A percentile compares a stretch with the other conserved stretches of the same genome.
Evolutionary conservation across 2,888 invertebrate species (phyloP).

Genomic region (Pollenia angustigena): DNA sequence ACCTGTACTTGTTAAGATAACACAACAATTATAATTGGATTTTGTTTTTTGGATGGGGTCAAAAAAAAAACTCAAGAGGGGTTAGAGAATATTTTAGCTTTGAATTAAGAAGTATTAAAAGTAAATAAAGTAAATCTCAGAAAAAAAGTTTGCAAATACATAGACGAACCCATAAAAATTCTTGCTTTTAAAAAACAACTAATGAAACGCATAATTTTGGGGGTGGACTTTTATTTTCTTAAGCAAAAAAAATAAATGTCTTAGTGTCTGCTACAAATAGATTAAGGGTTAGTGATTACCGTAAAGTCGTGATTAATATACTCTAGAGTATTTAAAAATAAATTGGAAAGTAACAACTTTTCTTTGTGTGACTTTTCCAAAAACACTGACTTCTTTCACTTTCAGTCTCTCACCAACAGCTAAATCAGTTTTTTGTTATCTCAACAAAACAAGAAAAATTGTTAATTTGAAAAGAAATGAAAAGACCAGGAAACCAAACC

Average conservation of each 20-base stretch:
- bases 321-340: constrained; percentile 75
- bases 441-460: constrained; percentile 52
- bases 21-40: constrained; percentile 73
- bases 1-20: constrained; percentile 68
- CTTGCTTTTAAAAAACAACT: constrained; percentile 48
- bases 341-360: constrained; percentile 75
- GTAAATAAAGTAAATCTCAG: constrained; percentile 49
- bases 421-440: not conserved
- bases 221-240: constrained; percentile 46
- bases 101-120: constrained; percentile 58
- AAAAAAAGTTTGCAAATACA: constrained; percentile 20
- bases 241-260: not conserved
- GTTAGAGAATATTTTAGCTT: not conserved
- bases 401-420: not conserved
- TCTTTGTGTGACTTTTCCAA: constrained; percentile 13
- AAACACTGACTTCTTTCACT: not conserved
- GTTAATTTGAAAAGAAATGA: constrained; percentile 51
- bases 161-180: not conserved
- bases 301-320: constrained; percentile 75
- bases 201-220: constrained; percentile 60
- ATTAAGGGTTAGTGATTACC: constrained; percentile 71
- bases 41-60: constrained; percentile 37
- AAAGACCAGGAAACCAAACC: not conserved
- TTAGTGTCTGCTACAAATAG: constrained; percentile 57
- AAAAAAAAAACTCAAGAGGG: constrained; percentile 4